Conservation (phyloP, 2,888 invertebrate genomes). For the Nymphalis polychloros region DNA sequence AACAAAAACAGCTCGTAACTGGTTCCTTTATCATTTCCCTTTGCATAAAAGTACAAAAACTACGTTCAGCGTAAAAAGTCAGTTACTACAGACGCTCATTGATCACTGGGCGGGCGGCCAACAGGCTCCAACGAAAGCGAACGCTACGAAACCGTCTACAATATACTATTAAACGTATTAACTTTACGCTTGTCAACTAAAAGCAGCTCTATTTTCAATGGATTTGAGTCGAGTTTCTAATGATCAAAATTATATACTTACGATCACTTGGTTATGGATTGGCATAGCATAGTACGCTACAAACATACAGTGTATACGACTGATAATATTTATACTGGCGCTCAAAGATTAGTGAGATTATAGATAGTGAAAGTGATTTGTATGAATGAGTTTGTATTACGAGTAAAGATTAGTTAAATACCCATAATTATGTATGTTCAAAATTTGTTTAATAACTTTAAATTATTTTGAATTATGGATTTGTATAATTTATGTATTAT, state of each 20-base stretch:
- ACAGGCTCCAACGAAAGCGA: constrained; percentile 72
- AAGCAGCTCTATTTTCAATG: constrained; percentile 39
- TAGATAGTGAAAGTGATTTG: constrained; percentile 45
- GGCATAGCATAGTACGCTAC: constrained; percentile 36
- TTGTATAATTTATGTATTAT: too few relatives aligned
- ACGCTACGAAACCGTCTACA: constrained; percentile 51
- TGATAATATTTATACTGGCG: constrained; percentile 54
- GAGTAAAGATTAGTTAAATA: neutral
- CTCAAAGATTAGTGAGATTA: constrained; percentile 52
- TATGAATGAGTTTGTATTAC: constrained; percentile 26
- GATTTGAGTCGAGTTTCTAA: constrained; percentile 26
- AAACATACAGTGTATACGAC: constrained; percentile 41
- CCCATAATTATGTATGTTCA: too few relatives aligned
- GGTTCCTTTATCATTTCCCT: constrained; percentile 35
- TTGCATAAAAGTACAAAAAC: constrained; percentile 48
- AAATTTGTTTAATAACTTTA: too few relatives aligned
- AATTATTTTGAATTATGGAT: too few relatives aligned
- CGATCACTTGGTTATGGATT: constrained; percentile 23
- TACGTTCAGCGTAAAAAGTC: constrained; percentile 67
- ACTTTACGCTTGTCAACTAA: constrained; percentile 34
- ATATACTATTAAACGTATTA: constrained; percentile 32
- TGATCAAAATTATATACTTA: constrained; percentile 15
- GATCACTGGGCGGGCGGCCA: constrained; percentile 60
- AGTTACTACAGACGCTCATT: constrained; percentile 71
- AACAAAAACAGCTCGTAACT: constrained; percentile 31